Evolutionary conservation across 2,888 invertebrate species (phyloP).

Genomic region (Globia sparganii): DNA sequence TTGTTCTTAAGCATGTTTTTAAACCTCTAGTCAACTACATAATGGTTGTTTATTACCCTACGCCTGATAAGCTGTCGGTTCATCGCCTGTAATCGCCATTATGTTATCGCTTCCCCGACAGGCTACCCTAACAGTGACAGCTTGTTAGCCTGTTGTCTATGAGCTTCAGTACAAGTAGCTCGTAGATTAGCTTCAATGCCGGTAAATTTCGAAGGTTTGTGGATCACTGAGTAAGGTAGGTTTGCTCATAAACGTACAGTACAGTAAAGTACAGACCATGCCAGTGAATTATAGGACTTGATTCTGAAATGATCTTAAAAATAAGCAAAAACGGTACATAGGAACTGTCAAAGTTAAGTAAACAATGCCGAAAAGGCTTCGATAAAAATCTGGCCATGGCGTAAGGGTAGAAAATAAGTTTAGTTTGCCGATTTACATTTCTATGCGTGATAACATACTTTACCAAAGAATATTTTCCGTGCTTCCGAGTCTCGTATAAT

Average conservation of each 20-base stretch:
- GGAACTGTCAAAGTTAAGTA: not conserved
- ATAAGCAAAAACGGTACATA: not conserved
- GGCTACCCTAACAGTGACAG: slow-evolving; percentile 26
- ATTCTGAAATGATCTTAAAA: not conserved
- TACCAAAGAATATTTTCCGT: slow-evolving; percentile 21
- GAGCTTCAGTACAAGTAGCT: slow-evolving; percentile 14
- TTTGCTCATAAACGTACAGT: not conserved
- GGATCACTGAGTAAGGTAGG: not conserved
- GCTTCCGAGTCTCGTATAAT: slow-evolving; percentile 30
- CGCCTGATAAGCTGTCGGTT: slow-evolving; percentile 31
- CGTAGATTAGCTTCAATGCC: slow-evolving; percentile 16
- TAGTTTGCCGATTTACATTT: slow-evolving; percentile 21
- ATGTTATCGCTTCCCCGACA: slow-evolving; percentile 29
- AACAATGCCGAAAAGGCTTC: not conserved
- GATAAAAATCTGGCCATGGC: not conserved
- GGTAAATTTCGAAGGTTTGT: not conserved
- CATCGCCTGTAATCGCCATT: slow-evolving; percentile 40
- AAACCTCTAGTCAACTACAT: not conserved
- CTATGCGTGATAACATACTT: slow-evolving; percentile 22
- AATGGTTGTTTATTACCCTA: not conserved
- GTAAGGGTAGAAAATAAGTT: not conserved
- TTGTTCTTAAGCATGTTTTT: not conserved
- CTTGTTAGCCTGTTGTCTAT: slow-evolving; percentile 24
- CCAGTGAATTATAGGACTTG: not conserved
- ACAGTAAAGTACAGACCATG: not conserved